These are phyloP conservation scores for Dendrolimus punctatus DNA, from an alignment of 1,140 invertebrate genomes.

Conservation along the genomic window DNA sequence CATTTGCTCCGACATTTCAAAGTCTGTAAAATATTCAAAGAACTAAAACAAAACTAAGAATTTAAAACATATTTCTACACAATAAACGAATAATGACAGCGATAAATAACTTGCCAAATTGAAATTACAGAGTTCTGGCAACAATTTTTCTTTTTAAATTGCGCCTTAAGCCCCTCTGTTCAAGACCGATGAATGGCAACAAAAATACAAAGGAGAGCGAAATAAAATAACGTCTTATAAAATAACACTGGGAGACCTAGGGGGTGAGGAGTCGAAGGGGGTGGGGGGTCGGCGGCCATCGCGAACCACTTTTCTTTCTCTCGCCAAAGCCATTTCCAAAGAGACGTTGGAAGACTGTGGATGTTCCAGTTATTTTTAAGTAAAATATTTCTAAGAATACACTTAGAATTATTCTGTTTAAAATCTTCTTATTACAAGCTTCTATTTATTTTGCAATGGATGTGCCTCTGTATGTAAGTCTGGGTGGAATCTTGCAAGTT, in stretches of 20 bases:
- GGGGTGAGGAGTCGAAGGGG: conserved; percentile 11
- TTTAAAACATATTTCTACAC: too few relatives aligned
- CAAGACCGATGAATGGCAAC: conserved; percentile 6
- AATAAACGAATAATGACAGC: not conserved
- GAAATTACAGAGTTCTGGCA: not conserved
- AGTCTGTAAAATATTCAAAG: too few relatives aligned
- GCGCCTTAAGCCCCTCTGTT: not conserved
- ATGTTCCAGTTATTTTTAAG: conserved; percentile 10
- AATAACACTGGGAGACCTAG: conserved; percentile 22
- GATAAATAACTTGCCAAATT: not conserved
- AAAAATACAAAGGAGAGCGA: conserved; percentile 37
- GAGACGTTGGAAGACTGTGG: conserved; percentile 22
- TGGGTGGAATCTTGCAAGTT: too few relatives aligned
- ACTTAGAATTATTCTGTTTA: too few relatives aligned
- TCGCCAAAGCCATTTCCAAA: conserved; percentile 49
- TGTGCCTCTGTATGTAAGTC: too few relatives aligned
- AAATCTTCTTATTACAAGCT: too few relatives aligned
- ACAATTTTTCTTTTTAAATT: too few relatives aligned
- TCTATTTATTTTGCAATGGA: too few relatives aligned
- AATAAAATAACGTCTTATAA: conserved; percentile 53
- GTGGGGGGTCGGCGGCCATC: conserved; percentile 22
- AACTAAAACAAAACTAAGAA: too few relatives aligned
- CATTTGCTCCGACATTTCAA: too few relatives aligned
- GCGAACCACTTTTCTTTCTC: conserved; percentile 58
- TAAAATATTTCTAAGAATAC: too few relatives aligned